Conservation (phyloP, 2,888 invertebrate species). For the Parnassius mnemosyne region DNA sequence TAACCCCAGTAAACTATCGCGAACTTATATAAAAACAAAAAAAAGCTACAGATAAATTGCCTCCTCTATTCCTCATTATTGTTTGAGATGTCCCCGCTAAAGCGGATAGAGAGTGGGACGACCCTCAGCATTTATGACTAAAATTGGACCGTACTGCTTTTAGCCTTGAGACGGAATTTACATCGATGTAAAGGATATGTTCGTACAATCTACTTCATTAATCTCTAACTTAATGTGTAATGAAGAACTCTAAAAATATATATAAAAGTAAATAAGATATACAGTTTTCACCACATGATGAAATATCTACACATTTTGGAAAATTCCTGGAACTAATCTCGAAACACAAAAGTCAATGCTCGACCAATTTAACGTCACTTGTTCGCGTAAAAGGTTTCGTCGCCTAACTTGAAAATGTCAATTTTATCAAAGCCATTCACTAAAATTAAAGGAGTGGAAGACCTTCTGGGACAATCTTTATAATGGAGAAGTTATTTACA, state of each 20-base stretch:
- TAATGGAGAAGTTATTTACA: no score
- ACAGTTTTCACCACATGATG: no score
- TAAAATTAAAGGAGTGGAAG: conserved; percentile 4
- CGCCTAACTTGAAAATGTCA: conserved; percentile 20
- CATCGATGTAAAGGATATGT: background rate
- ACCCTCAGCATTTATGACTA: conserved; percentile 12
- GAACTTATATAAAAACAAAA: conserved; percentile 5
- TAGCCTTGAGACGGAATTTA: conserved; percentile 23
- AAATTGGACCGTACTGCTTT: conserved; percentile 21
- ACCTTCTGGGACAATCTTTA: background rate
- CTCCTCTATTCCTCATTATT: conserved; percentile 14
- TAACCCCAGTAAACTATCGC: background rate
- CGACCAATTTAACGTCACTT: conserved; percentile 17
- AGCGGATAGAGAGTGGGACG: conserved; percentile 2
- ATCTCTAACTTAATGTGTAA: no score
- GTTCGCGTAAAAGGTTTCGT: conserved; percentile 5
- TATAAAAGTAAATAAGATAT: no score
- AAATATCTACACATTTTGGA: background rate
- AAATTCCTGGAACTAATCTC: background rate
- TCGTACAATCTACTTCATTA: no score
- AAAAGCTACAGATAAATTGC: conserved; percentile 11
- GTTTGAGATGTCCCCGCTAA: background rate
- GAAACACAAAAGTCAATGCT: conserved; percentile 4
- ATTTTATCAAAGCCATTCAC: conserved; percentile 22
- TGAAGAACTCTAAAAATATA: no score